These are phyloP conservation scores for Melieria omissa DNA, from an alignment of 2,888 invertebrate species.

Conservation along the genomic window DNA sequence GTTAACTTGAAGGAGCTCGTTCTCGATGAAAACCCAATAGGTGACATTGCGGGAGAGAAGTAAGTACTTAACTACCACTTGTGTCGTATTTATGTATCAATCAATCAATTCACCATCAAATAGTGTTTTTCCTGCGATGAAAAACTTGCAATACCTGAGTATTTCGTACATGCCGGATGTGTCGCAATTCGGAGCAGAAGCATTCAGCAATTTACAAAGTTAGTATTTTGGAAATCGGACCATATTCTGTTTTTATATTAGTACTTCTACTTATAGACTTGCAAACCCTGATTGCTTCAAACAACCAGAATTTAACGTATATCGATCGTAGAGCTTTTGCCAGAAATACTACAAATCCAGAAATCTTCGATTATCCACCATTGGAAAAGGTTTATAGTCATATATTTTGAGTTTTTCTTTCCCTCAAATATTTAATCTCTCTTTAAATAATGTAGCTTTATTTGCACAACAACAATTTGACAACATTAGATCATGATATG, in stretches of 20 bases:
- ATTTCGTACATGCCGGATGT: slow-evolving; percentile 76
- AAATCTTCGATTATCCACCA: slow-evolving; percentile 73
- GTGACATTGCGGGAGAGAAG: slow-evolving; percentile 68
- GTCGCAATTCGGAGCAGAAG: slow-evolving; percentile 69
- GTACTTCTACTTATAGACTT: slow-evolving; percentile 59
- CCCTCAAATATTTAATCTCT: slow-evolving; percentile 1
- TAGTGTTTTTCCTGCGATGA: slow-evolving; percentile 75
- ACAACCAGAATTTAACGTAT: slow-evolving; percentile 72
- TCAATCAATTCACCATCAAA: background rate
- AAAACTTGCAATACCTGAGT: slow-evolving; percentile 73
- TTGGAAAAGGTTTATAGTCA: slow-evolving; percentile 70
- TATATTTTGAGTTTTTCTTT: background rate
- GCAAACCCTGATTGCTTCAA: slow-evolving; percentile 72
- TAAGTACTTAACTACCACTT: slow-evolving; percentile 43
- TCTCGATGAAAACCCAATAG: slow-evolving; percentile 78
- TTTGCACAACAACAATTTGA: slow-evolving; percentile 76
- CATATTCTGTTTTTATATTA: no score
- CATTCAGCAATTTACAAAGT: slow-evolving; percentile 71
- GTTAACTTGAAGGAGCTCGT: slow-evolving; percentile 72
- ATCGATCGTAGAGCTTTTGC: slow-evolving; percentile 75
- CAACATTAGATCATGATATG: slow-evolving; percentile 68
- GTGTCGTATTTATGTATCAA: background rate
- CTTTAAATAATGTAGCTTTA: slow-evolving; percentile 70
- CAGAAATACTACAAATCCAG: slow-evolving; percentile 67
- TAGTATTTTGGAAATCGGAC: slow-evolving; percentile 23